phyloP scores from a whole-genome alignment of 2,797 vertebrate genomes.

The Brotogeris chrysoptera region DNA sequence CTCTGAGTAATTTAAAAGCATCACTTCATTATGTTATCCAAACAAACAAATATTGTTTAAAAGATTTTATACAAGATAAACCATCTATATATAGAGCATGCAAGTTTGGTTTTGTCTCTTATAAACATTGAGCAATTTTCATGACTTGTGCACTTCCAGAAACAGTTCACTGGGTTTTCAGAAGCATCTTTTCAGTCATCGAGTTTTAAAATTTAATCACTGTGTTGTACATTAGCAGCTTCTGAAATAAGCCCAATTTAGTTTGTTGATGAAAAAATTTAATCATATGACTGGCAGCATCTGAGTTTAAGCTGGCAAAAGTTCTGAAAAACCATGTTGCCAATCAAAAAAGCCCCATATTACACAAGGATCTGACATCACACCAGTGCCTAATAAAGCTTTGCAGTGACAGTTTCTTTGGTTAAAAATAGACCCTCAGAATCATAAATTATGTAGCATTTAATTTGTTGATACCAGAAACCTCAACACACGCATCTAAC shows the following conservation, averaged over 20 bases:
- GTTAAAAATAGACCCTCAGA: conserved; percentile 39
- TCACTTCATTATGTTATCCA: background rate
- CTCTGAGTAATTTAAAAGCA: background rate
- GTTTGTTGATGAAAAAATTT: conserved; percentile 30
- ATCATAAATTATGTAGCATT: conserved; percentile 57
- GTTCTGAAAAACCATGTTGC: conserved; percentile 21
- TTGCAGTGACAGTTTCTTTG: conserved; percentile 30
- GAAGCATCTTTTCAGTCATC: conserved; percentile 20
- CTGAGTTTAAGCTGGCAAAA: conserved; percentile 37
- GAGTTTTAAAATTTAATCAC: conserved; percentile 26
- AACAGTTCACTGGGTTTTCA: conserved; percentile 18
- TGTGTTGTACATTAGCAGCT: background rate
- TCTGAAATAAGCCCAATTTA: conserved; percentile 16
- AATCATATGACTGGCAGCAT: background rate
- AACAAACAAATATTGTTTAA: background rate
- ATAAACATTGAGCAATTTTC: conserved; percentile 41
- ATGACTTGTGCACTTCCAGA: conserved; percentile 13
- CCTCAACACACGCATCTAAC: conserved; percentile 50
- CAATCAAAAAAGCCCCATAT: conserved; percentile 2
- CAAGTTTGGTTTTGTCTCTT: background rate
- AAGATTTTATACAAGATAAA: background rate
- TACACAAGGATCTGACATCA: conserved; percentile 49
- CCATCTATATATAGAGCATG: conserved; percentile 10
- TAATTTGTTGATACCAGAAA: conserved; percentile 52
- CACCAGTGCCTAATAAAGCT: conserved; percentile 28